phyloP scores from a whole-genome alignment of 2,113 vertebrate species.

The Triplophysa siluroides region DNA sequence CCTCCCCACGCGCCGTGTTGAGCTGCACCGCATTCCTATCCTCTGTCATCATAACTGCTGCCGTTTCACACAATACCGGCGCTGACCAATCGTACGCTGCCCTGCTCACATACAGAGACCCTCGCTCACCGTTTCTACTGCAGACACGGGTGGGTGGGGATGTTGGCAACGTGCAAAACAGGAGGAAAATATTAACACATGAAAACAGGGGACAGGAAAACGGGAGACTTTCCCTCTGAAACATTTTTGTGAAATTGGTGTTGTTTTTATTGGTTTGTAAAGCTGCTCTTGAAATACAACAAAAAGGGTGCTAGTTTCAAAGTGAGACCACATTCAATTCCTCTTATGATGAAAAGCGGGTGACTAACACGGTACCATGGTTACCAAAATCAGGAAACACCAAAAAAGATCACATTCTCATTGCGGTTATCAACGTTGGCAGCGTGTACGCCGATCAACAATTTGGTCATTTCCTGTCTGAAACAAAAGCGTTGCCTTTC shows the following conservation, averaged over 20 bases:
- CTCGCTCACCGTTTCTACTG: conserved; percentile 40
- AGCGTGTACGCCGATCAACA: neutral
- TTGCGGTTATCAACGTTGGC: conserved; percentile 9
- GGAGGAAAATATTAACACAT: conserved; percentile 45
- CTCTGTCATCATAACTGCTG: conserved; percentile 70
- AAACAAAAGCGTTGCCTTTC: neutral
- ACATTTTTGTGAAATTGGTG: neutral
- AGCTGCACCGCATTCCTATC: conserved; percentile 70
- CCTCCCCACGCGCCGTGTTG: conserved; percentile 20
- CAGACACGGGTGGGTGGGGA: neutral
- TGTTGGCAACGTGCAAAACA: conserved; percentile 34
- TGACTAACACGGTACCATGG: conserved; percentile 11
- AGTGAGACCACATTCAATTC: neutral
- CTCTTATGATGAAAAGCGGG: conserved; percentile 4
- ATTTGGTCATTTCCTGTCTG: conserved; percentile 21
- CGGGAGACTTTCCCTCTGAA: neutral
- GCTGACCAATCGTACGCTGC: conserved; percentile 38
- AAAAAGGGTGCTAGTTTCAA: neutral
- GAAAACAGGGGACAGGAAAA: neutral
- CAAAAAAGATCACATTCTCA: conserved; percentile 14
- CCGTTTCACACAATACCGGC: conserved; percentile 56
- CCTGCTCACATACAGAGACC: conserved; percentile 64
- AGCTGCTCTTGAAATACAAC: neutral
- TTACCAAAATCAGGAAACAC: conserved; percentile 12
- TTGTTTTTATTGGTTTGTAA: neutral